These are phyloP conservation scores for Intellagama lesueurii DNA, from an alignment of 2,797 vertebrate species.

Conservation along the genomic window DNA sequence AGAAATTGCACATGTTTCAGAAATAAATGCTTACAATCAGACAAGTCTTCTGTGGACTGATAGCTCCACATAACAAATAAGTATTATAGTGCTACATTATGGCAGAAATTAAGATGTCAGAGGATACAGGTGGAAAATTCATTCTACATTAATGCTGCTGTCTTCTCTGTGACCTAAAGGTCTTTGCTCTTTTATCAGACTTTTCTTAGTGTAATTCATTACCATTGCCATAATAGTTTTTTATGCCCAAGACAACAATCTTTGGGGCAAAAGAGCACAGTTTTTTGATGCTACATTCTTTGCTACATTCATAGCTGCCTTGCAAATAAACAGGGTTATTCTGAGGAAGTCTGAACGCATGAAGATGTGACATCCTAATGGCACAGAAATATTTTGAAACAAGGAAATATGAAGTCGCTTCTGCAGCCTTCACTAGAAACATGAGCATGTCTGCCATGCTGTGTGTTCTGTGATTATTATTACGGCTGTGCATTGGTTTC, in stretches of 20 bases:
- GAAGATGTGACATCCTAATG: not conserved
- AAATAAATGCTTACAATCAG: conserved; percentile 33
- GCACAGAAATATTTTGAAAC: not conserved
- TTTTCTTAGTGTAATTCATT: conserved; percentile 40
- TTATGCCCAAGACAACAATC: too few relatives aligned
- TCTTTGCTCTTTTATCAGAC: conserved; percentile 25
- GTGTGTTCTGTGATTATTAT: too few relatives aligned
- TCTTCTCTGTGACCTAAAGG: conserved; percentile 1
- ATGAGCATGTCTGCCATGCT: too few relatives aligned
- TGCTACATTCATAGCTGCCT: not conserved
- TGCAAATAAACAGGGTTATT: not conserved
- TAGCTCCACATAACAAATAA: conserved; percentile 32
- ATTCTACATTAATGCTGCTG: conserved; percentile 40
- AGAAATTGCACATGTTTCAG: conserved; percentile 29
- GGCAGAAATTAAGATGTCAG: conserved; percentile 55
- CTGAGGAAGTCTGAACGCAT: not conserved
- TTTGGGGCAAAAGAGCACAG: too few relatives aligned
- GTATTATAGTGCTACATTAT: conserved; percentile 33
- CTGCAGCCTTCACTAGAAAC: too few relatives aligned
- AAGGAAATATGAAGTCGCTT: too few relatives aligned
- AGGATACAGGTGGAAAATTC: conserved; percentile 10
- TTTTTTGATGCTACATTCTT: not conserved
- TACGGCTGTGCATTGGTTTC: too few relatives aligned
- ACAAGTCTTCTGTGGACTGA: conserved; percentile 11
- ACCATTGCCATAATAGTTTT: conserved; percentile 19